Conservation (phyloP, 2,113 vertebrate genomes). For the Micronycteris hirsuta region DNA sequence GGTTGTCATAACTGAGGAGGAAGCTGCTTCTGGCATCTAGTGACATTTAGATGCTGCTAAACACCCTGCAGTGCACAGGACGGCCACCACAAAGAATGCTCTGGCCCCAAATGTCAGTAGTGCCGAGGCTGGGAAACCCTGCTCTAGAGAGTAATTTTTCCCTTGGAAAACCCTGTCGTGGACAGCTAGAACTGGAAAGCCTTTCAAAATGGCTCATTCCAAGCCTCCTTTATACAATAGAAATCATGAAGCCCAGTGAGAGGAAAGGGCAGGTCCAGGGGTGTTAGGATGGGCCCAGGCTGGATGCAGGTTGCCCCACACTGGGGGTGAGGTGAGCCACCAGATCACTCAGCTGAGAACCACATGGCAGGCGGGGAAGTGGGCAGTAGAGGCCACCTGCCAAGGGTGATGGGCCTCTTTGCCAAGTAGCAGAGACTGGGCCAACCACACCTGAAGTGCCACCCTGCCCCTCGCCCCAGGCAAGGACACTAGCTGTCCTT, state of each 20-base stretch:
- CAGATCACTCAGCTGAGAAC: neutral
- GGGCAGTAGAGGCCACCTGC: neutral
- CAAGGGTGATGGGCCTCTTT: neutral
- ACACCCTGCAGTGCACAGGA: too few species aligned
- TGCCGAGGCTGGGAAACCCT: neutral
- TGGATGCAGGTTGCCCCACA: accelerated
- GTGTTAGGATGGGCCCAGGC: neutral
- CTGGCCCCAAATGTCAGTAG: too few species aligned
- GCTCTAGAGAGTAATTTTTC: neutral
- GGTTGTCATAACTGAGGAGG: neutral
- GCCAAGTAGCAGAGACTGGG: neutral
- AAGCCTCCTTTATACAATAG: neutral
- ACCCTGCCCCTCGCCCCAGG: neutral
- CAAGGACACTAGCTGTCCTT: slow-evolving; percentile 51
- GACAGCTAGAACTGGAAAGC: accelerated
- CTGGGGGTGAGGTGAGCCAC: neutral
- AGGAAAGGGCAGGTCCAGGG: too few species aligned
- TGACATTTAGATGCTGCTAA: neutral
- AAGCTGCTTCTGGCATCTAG: neutral
- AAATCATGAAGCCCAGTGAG: neutral
- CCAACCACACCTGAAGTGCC: neutral
- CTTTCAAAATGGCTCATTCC: accelerated
- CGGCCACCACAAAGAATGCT: too few species aligned
- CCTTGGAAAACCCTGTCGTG: accelerated
- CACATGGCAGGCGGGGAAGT: neutral